Evolutionary conservation across 2,888 invertebrate species (phyloP).

Genomic region (Kryphioiulus occultus): DNA sequence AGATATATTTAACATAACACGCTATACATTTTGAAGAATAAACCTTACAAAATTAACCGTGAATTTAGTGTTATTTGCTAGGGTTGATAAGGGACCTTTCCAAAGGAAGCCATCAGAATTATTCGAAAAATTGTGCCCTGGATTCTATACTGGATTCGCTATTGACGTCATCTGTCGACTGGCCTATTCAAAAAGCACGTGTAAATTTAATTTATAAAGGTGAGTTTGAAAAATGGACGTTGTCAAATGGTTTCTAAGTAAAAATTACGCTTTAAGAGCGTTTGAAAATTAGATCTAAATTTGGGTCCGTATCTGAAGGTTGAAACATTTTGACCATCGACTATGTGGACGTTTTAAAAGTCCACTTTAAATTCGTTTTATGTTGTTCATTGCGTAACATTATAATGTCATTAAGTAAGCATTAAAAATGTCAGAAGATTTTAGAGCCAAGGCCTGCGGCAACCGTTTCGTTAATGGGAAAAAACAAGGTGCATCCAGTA

Average conservation of each 20-base stretch:
- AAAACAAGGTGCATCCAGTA: background rate
- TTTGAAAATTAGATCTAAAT: background rate
- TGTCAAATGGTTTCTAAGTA: background rate
- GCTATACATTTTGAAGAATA: slow-evolving; percentile 36
- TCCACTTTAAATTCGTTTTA: background rate
- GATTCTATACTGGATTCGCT: too few relatives aligned
- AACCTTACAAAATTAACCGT: background rate
- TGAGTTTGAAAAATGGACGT: background rate
- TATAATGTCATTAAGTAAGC: background rate
- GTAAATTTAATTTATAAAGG: background rate
- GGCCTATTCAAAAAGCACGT: background rate
- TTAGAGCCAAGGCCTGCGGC: background rate
- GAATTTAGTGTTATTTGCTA: background rate
- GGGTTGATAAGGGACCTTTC: background rate
- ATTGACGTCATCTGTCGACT: too few relatives aligned
- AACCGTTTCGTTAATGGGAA: background rate
- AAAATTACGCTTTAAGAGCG: background rate
- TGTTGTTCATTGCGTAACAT: background rate
- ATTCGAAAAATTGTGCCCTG: too few relatives aligned
- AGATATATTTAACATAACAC: slow-evolving; percentile 39
- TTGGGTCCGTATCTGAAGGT: background rate
- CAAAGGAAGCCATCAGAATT: too few relatives aligned
- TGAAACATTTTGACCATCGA: background rate
- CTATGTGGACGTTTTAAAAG: background rate
- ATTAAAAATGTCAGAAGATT: slow-evolving; percentile 32